Evolutionary conservation across 2,113 vertebrate genomes (phyloP).

Genomic region (Arizona elegans): DNA sequence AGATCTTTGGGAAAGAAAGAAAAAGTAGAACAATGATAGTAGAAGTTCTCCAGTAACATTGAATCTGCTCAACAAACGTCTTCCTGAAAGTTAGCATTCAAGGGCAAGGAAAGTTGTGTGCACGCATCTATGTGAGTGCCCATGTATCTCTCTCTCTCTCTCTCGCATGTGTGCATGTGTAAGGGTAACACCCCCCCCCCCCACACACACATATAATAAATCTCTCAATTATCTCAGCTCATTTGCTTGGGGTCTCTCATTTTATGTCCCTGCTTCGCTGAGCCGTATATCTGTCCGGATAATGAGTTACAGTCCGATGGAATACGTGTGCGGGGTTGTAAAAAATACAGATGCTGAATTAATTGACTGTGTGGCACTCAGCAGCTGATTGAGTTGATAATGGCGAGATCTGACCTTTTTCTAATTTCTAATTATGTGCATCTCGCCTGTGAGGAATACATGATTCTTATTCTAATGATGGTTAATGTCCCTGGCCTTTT

Average conservation of each 20-base stretch:
- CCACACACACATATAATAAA: constrained; percentile 76
- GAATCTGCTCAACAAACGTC: constrained; percentile 32
- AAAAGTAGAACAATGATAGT: background rate
- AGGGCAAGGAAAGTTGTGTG: constrained; percentile 81
- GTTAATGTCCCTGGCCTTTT: constrained; percentile 65
- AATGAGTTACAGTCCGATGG: constrained; percentile 86
- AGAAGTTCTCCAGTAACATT: background rate
- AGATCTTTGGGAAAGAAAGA: background rate
- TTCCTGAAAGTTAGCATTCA: constrained; percentile 85
- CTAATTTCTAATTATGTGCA: constrained; percentile 90
- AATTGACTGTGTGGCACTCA: constrained; percentile 94
- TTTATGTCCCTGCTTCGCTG: constrained; percentile 79
- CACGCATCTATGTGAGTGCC: constrained; percentile 45
- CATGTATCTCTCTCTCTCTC: background rate
- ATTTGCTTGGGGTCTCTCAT: constrained; percentile 90
- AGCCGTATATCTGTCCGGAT: constrained; percentile 83
- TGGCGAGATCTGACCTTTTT: constrained; percentile 87
- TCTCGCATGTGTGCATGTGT: background rate
- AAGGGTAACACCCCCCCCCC: too few relatives aligned
- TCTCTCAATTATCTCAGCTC: constrained; percentile 95
- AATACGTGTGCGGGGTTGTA: constrained; percentile 84
- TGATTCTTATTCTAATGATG: constrained; percentile 76
- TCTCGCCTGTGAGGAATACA: constrained; percentile 73
- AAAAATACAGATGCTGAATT: constrained; percentile 99
- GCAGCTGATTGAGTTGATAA: constrained; percentile 86